These are phyloP conservation scores for Ascidia mentula DNA, from an alignment of 23 tunicate species.

Conservation along the genomic window DNA sequence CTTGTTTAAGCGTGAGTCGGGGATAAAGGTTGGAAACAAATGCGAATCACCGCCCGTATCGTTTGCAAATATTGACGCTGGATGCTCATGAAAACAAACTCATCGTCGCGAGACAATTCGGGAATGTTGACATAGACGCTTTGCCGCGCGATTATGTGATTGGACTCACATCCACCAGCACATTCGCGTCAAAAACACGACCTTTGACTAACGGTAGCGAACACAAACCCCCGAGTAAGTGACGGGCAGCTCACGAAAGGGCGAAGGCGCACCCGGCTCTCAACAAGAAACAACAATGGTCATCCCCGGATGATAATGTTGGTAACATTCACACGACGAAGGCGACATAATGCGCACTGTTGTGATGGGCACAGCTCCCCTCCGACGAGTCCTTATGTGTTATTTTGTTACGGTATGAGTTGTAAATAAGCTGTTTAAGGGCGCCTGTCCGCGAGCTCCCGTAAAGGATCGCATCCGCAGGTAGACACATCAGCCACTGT, in stretches of 20 bases:
- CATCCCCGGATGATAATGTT: not conserved
- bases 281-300: not conserved
- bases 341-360: not conserved
- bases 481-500: not conserved
- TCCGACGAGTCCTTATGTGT: not conserved
- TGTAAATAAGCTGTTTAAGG: constrained; percentile 7
- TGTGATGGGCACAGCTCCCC: not conserved
- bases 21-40: not conserved
- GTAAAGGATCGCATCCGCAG: not conserved
- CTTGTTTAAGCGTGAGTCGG: not conserved
- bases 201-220: not conserved
- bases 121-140: not conserved
- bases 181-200: not conserved
- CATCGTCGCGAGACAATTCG: not conserved
- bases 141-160: not conserved
- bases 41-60: not conserved
- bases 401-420: constrained; percentile 7
- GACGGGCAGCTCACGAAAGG: not conserved
- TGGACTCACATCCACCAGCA: not conserved
- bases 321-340: not conserved
- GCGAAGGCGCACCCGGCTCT: no score
- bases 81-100: not conserved
- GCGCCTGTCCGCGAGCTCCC: not conserved
- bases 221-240: not conserved
- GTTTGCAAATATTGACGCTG: constrained; percentile 5